Percentiles rank a stretch among this genome's conserved stretches.
phyloP scores from a whole-genome alignment of 2,113 vertebrate species.

The Brachyistius frenatus region DNA sequence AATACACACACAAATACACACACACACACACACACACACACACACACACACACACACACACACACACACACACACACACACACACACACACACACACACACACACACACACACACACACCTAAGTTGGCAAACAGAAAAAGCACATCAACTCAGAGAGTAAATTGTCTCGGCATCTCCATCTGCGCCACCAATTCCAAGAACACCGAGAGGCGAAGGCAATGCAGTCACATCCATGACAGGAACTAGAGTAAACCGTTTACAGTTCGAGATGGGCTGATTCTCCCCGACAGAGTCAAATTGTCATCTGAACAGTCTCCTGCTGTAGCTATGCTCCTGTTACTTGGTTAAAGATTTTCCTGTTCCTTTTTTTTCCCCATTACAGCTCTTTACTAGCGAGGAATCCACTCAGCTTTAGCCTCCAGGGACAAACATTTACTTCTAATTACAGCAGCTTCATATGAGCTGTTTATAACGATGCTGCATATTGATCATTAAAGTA shows the following conservation, averaged over 20 bases:
- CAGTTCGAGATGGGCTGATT: conserved; percentile 52
- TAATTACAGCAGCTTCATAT: conserved; percentile 62
- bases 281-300: conserved; percentile 48
- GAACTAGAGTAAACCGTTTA: conserved; percentile 48
- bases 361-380: conserved; percentile 17
- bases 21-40: conserved; percentile 1
- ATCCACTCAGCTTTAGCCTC: conserved; percentile 38
- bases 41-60: conserved; percentile 14
- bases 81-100: conserved; percentile 12
- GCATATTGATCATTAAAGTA: conserved; percentile 43
- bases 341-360: conserved; percentile 41
- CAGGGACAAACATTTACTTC: conserved; percentile 49
- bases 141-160: conserved; percentile 34
- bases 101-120: not conserved
- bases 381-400: conserved; percentile 35
- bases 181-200: conserved; percentile 34
- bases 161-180: conserved; percentile 42
- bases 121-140: conserved; percentile 5
- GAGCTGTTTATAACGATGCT: conserved; percentile 47
- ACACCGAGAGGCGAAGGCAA: conserved; percentile 2
- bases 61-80: not conserved
- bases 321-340: conserved; percentile 40
- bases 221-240: conserved; percentile 34
- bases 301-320: conserved; percentile 44
- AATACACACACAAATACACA: too few species aligned